Conservation (phyloP, 2,797 vertebrate genomes). For the Aphelocoma californica region DNA sequence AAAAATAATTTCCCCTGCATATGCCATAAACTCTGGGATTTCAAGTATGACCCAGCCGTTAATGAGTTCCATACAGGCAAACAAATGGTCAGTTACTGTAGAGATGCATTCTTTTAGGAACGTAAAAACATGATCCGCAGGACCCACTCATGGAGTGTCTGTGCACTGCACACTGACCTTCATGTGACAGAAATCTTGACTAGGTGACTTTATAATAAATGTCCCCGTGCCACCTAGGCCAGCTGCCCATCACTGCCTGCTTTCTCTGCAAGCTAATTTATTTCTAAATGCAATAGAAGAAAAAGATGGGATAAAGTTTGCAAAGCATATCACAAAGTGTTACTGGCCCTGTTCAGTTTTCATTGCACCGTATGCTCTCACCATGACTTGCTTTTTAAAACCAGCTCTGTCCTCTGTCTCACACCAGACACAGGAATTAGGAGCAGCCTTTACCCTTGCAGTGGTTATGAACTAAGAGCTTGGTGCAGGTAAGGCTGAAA, state of each 20-base stretch:
- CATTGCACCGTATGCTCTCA: fast-evolving
- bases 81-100: background rate
- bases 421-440: background rate
- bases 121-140: background rate
- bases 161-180: background rate
- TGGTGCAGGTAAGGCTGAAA: constrained; percentile 26
- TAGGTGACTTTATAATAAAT: constrained; percentile 3
- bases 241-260: background rate
- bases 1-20: constrained; percentile 42
- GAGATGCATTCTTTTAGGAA: background rate
- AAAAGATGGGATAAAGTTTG: background rate
- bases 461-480: background rate
- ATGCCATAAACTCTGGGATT: constrained; percentile 29
- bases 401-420: background rate
- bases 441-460: background rate
- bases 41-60: constrained; percentile 44
- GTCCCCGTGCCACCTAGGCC: background rate
- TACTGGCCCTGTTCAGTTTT: background rate
- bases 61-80: constrained; percentile 55
- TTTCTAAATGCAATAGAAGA: background rate
- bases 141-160: background rate
- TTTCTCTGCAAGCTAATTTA: background rate
- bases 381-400: background rate
- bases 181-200: background rate
- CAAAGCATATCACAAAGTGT: background rate